Evolutionary conservation across 2,797 vertebrate species (phyloP).

Genomic region (Phoeniculus purpureus): DNA sequence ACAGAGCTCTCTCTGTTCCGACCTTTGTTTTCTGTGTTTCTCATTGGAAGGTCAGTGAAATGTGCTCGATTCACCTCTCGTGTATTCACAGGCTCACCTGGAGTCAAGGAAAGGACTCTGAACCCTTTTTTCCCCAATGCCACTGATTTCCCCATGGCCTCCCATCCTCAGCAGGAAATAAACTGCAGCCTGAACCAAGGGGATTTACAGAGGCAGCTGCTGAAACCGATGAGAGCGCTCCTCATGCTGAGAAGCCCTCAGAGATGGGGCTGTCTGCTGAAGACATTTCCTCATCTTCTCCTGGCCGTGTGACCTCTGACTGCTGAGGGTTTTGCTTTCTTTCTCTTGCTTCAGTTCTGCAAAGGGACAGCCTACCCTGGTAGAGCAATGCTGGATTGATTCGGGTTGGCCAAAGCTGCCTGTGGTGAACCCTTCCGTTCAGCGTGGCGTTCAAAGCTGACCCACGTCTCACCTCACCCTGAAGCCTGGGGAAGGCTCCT

Average conservation of each 20-base stretch:
- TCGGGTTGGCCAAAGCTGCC: not conserved
- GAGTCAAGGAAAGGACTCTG: not conserved
- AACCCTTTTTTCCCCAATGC: not conserved
- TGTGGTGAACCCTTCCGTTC: not conserved
- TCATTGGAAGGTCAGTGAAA: not conserved
- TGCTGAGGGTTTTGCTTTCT: fast-evolving
- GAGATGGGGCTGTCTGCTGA: not conserved
- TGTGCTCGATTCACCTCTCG: not conserved
- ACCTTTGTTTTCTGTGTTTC: not conserved
- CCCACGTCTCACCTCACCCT: not conserved
- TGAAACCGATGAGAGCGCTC: not conserved
- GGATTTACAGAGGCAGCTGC: not conserved
- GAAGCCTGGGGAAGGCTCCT: not conserved
- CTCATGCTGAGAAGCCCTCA: not conserved
- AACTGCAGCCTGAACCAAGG: not conserved
- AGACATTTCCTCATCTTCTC: not conserved
- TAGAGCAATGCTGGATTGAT: not conserved
- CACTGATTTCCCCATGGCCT: not conserved
- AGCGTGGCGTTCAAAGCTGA: fast-evolving
- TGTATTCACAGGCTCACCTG: not conserved
- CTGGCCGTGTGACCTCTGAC: not conserved
- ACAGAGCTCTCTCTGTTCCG: no score
- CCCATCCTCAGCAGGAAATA: not conserved
- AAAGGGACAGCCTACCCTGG: not conserved
- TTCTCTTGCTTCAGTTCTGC: fast-evolving